Evolutionary conservation across 2,888 invertebrate species (phyloP).

Genomic region (Calliphora vomitoria): DNA sequence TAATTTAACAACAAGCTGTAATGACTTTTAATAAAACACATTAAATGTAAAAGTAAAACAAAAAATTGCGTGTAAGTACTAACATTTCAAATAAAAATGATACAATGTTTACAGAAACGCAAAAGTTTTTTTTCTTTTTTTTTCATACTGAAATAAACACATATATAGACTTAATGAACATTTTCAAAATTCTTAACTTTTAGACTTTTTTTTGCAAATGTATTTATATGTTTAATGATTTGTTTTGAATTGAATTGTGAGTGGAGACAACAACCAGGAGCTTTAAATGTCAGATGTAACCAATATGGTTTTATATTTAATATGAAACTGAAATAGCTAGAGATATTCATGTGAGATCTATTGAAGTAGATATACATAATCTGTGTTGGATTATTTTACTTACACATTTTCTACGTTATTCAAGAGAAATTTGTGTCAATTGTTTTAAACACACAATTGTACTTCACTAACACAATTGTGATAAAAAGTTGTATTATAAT

Average conservation of each 20-base stretch:
- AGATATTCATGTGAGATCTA: too few relatives aligned
- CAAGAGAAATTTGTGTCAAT: too few relatives aligned
- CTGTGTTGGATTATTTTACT: too few relatives aligned
- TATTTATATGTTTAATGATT: not conserved
- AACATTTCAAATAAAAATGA: not conserved
- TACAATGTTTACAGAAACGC: conserved; percentile 16
- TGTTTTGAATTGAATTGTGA: not conserved
- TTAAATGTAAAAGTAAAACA: not conserved
- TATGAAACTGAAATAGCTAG: too few relatives aligned
- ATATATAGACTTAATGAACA: not conserved
- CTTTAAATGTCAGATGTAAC: not conserved
- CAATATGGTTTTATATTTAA: too few relatives aligned
- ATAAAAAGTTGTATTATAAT: too few relatives aligned
- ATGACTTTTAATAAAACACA: conserved; percentile 41
- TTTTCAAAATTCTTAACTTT: conserved; percentile 1
- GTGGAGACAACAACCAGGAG: too few relatives aligned
- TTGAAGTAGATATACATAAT: too few relatives aligned
- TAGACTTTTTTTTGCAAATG: not conserved
- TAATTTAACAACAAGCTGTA: conserved; percentile 55
- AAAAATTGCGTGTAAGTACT: conserved; percentile 17
- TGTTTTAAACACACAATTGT: too few relatives aligned
- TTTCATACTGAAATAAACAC: not conserved
- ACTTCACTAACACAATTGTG: too few relatives aligned
- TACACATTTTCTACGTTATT: too few relatives aligned
- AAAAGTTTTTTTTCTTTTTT: not conserved